These are phyloP conservation scores for Campylomormyrus numenius DNA, from an alignment of 2,113 vertebrate species.

Conservation along the genomic window DNA sequence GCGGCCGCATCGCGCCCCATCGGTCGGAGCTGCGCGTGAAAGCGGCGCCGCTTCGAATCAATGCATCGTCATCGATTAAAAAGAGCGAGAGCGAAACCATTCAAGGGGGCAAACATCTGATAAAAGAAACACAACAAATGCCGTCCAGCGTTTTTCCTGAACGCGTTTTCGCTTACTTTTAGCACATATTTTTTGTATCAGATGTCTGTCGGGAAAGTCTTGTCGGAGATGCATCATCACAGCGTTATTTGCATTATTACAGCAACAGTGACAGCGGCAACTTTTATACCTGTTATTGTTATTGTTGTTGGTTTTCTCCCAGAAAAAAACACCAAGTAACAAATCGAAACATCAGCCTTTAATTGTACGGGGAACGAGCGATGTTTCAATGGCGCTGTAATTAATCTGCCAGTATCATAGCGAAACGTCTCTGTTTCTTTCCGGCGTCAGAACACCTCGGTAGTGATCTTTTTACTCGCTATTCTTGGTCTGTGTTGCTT, in stretches of 20 bases:
- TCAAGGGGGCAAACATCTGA: not conserved
- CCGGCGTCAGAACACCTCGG: not conserved
- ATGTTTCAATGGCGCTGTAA: slow-evolving; percentile 68
- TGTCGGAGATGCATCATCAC: not conserved
- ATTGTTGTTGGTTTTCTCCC: too few species aligned
- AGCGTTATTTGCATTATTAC: not conserved
- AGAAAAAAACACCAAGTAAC: slow-evolving; percentile 26
- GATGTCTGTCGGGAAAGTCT: not conserved
- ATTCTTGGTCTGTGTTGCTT: not conserved
- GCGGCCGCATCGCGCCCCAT: too few species aligned
- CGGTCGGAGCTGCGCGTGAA: not conserved
- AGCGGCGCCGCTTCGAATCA: not conserved
- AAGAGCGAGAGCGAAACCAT: not conserved
- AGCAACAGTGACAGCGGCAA: not conserved
- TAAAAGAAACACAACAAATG: not conserved
- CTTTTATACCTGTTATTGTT: not conserved
- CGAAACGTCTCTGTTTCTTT: not conserved
- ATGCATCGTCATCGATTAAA: not conserved
- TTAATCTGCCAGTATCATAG: slow-evolving; percentile 65
- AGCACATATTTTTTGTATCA: not conserved
- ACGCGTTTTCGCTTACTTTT: not conserved
- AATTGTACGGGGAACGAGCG: slow-evolving; percentile 58
- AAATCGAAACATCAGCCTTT: slow-evolving; percentile 3
- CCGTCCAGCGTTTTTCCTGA: not conserved
- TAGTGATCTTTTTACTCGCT: not conserved